A percentile compares a stretch with the other conserved stretches of the same genome.
Evolutionary conservation across 2,113 vertebrate genomes (phyloP).

Genomic region (Nanorana parkeri): DNA sequence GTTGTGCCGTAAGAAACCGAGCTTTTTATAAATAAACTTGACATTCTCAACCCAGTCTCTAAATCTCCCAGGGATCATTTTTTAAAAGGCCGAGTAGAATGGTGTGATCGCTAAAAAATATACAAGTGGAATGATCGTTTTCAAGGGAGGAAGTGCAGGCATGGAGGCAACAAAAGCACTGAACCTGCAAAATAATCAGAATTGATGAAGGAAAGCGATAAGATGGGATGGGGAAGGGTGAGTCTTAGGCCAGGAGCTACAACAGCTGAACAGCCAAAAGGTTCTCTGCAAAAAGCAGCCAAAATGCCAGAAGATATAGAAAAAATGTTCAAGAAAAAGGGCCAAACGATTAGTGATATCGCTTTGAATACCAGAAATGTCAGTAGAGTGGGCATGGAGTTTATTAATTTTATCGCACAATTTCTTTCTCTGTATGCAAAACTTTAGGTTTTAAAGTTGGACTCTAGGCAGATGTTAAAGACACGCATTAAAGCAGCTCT

Average conservation of each 20-base stretch:
- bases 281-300: background rate
- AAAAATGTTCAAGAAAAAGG: too few species aligned
- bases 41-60: background rate
- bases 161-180: background rate
- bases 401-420: too few species aligned
- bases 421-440: too few species aligned
- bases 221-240: too few species aligned
- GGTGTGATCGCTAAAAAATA: background rate
- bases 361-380: too few species aligned
- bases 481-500: too few species aligned
- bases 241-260: background rate
- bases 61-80: background rate
- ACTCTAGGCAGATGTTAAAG: too few species aligned
- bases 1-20: constrained; percentile 11
- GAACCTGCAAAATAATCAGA: background rate
- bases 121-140: background rate
- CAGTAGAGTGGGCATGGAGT: too few species aligned
- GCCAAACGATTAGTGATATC: too few species aligned
- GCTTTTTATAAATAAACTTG: constrained; percentile 35
- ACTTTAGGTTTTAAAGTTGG: too few species aligned
- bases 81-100: background rate
- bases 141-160: background rate
- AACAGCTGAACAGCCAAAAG: background rate
- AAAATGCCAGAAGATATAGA: too few species aligned
- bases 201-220: too few species aligned